Evolutionary conservation across 2,888 invertebrate genomes (phyloP), one percentile per base, ranked within the genome.

Genomic region (Hybos culiciformis): DNA sequence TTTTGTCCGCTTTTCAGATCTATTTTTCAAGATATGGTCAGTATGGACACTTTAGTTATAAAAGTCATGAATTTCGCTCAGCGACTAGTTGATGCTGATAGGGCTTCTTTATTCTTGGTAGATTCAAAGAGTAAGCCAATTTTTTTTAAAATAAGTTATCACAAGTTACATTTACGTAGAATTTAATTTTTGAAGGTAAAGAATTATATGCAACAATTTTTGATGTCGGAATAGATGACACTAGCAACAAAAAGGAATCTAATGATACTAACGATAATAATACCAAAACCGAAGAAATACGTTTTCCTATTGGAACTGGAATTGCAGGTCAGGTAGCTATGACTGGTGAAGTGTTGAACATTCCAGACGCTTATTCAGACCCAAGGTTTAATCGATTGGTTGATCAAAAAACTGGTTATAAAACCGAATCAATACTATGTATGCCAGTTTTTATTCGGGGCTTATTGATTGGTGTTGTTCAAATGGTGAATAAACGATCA

Each of bases 11-110:
- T 33, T 63, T 68, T 29, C 64, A 86, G 86, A 61, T 83, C 83
- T 8, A 84, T 88, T 57, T 88, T 90, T 58, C 85, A 87, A 69
- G 85, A 88, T 56, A 87, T 88, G 75, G 79, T 83, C 37, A 83
- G 83, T 50, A 78, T 87, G 70, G 85, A 87, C 53, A 74, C 76
- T 45, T 71, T 88, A 1, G 84, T 88, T 24, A 78, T 82, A 61
- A 82, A 83, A 59, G 82, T 88, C 46, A 78, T 88, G 75, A 82
- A 83, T 58, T 85, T 81, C 58, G 86, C 85, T 1, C 85, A 86
- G 59, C 72, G 76, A 34, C 67, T 88, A 6, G 87, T 88, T 7
- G 78, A 80, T 52, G 88, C 88, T 1, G 88, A 90, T 58, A 67
- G 87, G 24, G 86, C 87, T 0, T 87, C 87, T 0, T 67, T 90